Evolutionary conservation across 2,113 vertebrate genomes (phyloP), one percentile per base, ranked within the genome.

Genomic region (Apaloderma vittatum): DNA sequence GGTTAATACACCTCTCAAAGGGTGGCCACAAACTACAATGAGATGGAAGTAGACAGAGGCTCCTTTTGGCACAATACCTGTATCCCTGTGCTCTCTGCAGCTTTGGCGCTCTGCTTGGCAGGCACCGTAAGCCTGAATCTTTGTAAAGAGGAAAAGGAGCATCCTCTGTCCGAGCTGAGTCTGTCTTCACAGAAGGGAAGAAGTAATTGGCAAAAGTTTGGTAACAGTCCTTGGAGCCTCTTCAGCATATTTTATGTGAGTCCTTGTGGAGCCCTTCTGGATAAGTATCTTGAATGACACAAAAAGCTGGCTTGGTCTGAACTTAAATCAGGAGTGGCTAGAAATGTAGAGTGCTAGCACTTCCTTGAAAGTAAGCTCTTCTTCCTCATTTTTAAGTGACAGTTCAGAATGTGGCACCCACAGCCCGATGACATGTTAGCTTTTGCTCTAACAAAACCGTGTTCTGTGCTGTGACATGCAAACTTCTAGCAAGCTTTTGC

Each of bases 141-240:
- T 98, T 62, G 89, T 92, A 43, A 40, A 86, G 84, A 43, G 94
- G 92, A 68, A 97, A 96, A 91, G 83, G 78, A 16, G 32, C 30
- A 2, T 83, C 55, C 43, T 15, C 17, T 16, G 32, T 15, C 29
- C 17, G 30, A n/a, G 45, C 1, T 0, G 2, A 1, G 15, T 72
- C 27, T 32, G 79, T 27, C n/a, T 94, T 58, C 15, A 14, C 8
- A 12, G 19, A 27, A 45, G 21, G 17, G 27, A 84, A 90, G 29
- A 45, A 27, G 4, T 12, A 9, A 36, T 66, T 58, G 1, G 73
- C 0, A 1, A 2, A 46, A 52, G 20, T 45, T n/a, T 8, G 23
- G 61, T 91, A 97, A 90, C 72, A 91, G 22, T 27, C 17, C 49
- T 32, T 32, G 23, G 46, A 96, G 15, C 34, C 7, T 63, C 63